Conservation (phyloP, 2,113 vertebrate genomes). For the Castor canadensis region DNA sequence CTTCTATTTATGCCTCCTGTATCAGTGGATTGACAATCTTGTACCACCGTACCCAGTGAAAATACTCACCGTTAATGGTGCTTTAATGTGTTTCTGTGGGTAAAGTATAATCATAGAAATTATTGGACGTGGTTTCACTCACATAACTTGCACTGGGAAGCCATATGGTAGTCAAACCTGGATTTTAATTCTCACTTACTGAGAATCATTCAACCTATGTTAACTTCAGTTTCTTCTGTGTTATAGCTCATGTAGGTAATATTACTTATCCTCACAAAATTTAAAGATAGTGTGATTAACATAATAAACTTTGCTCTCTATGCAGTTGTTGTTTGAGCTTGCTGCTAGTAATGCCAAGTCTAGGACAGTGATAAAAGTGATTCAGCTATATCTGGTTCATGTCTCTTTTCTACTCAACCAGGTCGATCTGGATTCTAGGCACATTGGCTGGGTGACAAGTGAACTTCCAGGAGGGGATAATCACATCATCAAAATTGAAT, state of each 20-base stretch:
- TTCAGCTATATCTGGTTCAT: constrained; percentile 24
- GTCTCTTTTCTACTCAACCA: constrained; percentile 77
- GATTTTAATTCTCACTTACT: constrained; percentile 16
- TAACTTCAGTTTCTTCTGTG: background rate
- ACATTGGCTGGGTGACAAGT: constrained; percentile 99
- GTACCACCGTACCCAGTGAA: background rate
- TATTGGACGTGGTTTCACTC: background rate
- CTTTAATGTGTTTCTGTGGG: background rate
- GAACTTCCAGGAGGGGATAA: constrained; percentile 97
- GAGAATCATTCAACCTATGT: background rate
- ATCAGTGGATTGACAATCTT: too few species aligned
- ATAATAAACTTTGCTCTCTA: background rate
- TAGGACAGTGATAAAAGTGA: background rate
- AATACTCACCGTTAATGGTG: background rate
- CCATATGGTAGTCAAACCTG: background rate
- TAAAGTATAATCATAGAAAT: background rate
- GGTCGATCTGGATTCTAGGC: constrained; percentile 97
- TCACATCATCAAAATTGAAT: constrained; percentile 97
- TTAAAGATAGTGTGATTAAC: background rate
- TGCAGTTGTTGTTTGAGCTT: constrained; percentile 13
- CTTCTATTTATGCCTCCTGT: too few species aligned
- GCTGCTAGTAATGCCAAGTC: background rate
- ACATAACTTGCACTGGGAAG: background rate
- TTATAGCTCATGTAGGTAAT: background rate
- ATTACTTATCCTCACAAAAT: background rate